phyloP scores from a whole-genome alignment of 2,113 vertebrate species.

The Channa argus region DNA sequence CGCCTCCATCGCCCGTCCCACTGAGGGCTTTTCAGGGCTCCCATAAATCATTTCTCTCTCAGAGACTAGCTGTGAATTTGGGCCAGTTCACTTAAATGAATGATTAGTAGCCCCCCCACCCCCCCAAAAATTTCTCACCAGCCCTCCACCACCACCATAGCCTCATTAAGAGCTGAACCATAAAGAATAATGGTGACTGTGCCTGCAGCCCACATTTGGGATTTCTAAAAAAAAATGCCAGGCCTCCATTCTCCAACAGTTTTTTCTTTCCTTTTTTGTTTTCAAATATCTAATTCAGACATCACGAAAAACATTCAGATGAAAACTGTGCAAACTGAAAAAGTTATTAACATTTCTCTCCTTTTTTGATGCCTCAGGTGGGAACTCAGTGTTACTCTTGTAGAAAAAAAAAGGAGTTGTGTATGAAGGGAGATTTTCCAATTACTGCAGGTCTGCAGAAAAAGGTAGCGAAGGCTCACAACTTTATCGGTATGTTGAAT shows the following conservation, averaged over 20 bases:
- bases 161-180: conserved; percentile 62
- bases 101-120: conserved; percentile 49
- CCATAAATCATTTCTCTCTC: conserved; percentile 72
- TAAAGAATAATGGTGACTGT: conserved; percentile 35
- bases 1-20: not conserved
- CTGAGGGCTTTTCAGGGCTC: conserved; percentile 45
- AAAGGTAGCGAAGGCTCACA: conserved; percentile 3
- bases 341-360: conserved; percentile 7
- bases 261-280: not conserved
- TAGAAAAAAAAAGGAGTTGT: not conserved
- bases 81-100: conserved; percentile 70
- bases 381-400: conserved; percentile 1
- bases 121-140: not conserved
- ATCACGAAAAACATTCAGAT: conserved; percentile 1
- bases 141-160: conserved; percentile 12
- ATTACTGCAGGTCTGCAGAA: conserved; percentile 50
- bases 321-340: not conserved
- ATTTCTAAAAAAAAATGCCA: conserved; percentile 6
- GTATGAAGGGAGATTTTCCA: not conserved
- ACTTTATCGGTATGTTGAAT: conserved; percentile 18
- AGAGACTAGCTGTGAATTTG: conserved; percentile 48
- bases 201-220: conserved; percentile 39
- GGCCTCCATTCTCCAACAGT: not conserved
- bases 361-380: not conserved
- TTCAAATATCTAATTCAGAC: conserved; percentile 19